Evolutionary conservation across 2,888 invertebrate species (phyloP).

Genomic region (Leptogaster cylindrica): DNA sequence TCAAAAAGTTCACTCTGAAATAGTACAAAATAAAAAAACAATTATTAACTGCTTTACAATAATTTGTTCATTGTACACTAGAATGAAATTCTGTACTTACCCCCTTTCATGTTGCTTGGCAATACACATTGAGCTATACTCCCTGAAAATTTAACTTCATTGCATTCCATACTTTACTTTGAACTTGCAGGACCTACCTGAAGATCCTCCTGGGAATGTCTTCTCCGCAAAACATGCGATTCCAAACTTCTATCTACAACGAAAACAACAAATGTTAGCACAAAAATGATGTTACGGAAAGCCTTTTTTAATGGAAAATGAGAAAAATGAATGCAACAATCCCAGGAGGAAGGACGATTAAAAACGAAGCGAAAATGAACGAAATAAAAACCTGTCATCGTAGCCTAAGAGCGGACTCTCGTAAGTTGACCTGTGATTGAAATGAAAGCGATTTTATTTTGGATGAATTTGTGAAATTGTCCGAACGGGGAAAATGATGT

Average conservation of each 20-base stretch:
- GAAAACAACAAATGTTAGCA: conserved; percentile 59
- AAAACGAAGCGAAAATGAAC: conserved; percentile 20
- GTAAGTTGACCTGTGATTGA: conserved; percentile 56
- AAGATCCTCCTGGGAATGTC: conserved; percentile 63
- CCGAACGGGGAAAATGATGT: background rate
- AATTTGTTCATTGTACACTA: too few species aligned
- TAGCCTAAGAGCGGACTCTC: conserved; percentile 60
- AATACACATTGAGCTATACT: conserved; percentile 64
- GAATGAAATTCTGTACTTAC: conserved; percentile 50
- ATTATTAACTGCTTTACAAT: background rate
- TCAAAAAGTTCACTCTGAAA: conserved; percentile 88
- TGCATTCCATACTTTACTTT: background rate
- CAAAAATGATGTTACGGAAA: background rate
- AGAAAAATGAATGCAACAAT: background rate
- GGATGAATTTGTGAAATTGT: too few species aligned
- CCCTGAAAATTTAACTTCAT: conserved; percentile 59
- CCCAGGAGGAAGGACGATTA: background rate
- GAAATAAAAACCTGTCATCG: conserved; percentile 58
- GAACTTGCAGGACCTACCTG: conserved; percentile 64
- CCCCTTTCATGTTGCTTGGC: conserved; percentile 56
- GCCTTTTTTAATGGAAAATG: background rate
- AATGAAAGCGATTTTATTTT: conserved; percentile 42
- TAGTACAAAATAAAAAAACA: background rate
- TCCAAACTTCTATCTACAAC: conserved; percentile 73
- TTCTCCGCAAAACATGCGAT: conserved; percentile 62